Percentiles rank a stretch among this genome's conserved stretches.
Evolutionary conservation across 2,797 vertebrate genomes (phyloP).

Genomic region (Echiichthys vipera): DNA sequence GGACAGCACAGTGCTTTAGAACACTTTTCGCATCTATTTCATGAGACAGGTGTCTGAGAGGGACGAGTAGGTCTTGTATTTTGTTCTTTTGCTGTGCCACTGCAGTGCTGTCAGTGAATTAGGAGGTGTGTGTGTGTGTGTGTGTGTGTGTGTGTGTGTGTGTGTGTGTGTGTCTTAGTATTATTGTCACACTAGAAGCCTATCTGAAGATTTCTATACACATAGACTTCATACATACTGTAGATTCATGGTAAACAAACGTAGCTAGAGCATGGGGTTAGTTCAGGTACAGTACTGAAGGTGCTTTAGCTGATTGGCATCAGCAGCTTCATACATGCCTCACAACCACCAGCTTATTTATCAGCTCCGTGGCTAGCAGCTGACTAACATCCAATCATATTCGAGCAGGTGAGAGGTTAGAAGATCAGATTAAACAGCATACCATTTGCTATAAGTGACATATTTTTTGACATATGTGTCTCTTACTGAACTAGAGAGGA

Average conservation of each 20-base stretch:
- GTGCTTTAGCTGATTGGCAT: neutral
- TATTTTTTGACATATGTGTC: neutral
- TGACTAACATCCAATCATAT: neutral
- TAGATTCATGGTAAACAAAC: neutral
- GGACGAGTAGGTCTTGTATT: no score
- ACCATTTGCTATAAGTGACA: neutral
- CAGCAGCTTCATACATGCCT: neutral
- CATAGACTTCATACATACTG: no score
- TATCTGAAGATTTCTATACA: neutral
- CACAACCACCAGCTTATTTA: neutral
- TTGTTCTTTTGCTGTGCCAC: neutral
- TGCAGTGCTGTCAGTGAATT: neutral
- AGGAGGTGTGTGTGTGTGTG: neutral
- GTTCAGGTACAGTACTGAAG: neutral
- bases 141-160: no score
- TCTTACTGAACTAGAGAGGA: neutral
- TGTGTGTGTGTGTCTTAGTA: no score
- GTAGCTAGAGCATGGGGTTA: neutral
- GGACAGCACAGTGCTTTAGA: neutral
- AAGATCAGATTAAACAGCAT: neutral
- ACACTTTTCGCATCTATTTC: no score
- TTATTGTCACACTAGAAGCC: neutral
- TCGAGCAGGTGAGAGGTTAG: neutral
- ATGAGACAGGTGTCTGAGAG: no score
- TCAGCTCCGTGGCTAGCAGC: no score